These are phyloP conservation scores for Parauchenoglanis ngamensis DNA, from an alignment of 2,797 vertebrate genomes.

Conservation along the genomic window DNA sequence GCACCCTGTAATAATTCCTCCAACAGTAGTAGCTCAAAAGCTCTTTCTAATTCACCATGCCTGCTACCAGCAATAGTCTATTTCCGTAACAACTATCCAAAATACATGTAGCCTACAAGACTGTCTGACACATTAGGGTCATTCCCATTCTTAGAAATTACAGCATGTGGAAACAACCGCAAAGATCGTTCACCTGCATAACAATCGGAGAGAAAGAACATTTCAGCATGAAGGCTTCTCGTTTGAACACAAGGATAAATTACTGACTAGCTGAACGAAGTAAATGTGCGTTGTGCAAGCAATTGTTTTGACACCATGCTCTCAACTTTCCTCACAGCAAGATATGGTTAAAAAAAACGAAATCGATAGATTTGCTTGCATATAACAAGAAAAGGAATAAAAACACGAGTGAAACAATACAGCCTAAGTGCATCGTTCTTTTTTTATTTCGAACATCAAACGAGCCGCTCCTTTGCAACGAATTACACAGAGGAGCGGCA, in stretches of 20 bases:
- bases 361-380: background rate
- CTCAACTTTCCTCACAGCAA: constrained; percentile 41
- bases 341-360: background rate
- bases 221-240: background rate
- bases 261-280: constrained; percentile 36
- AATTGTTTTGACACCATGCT: constrained; percentile 33
- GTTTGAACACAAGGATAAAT: background rate
- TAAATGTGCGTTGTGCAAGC: constrained; percentile 39
- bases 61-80: no score
- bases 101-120: background rate
- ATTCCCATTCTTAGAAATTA: background rate
- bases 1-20: background rate
- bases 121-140: background rate
- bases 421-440: constrained; percentile 44
- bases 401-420: constrained; percentile 20
- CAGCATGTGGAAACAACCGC: background rate
- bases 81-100: background rate
- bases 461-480: constrained; percentile 50
- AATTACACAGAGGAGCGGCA: constrained; percentile 29
- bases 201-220: background rate
- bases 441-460: constrained; percentile 59
- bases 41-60: background rate
- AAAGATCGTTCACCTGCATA: background rate
- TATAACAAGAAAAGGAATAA: background rate
- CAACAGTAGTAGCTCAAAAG: background rate